A percentile compares a stretch with the other conserved stretches of the same genome.
Conservation (phyloP, 2,797 vertebrate species). For the Hybognathus amarus region DNA sequence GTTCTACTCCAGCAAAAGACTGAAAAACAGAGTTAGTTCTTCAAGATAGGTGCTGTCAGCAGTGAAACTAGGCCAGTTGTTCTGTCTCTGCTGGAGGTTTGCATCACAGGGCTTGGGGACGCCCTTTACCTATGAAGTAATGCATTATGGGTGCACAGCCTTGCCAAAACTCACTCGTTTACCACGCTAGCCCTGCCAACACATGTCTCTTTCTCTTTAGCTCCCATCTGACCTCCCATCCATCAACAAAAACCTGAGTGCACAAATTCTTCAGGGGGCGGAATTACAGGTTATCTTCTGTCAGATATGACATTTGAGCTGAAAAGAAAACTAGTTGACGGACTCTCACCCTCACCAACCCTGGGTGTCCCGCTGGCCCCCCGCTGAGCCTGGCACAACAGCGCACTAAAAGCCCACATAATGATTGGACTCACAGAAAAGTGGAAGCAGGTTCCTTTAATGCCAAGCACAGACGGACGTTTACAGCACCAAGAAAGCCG, state of each 20-base stretch:
- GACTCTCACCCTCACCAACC: conserved; percentile 10
- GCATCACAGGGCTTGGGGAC: conserved; percentile 16
- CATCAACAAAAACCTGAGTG: conserved; percentile 46
- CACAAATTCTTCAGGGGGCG: conserved; percentile 41
- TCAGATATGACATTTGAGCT: conserved; percentile 54
- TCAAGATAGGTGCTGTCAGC: conserved; percentile 16
- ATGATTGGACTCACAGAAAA: conserved; percentile 6
- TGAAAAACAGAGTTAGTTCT: conserved; percentile 6
- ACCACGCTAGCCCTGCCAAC: conserved; percentile 25
- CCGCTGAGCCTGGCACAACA: conserved; percentile 13
- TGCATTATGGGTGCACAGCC: conserved; percentile 25
- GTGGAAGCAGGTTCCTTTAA: conserved; percentile 2
- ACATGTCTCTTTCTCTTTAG: conserved; percentile 44
- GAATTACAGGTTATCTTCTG: conserved; percentile 43
- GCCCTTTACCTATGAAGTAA: conserved; percentile 10
- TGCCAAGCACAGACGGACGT: conserved; percentile 15
- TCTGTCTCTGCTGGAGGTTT: conserved; percentile 21
- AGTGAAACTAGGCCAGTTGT: conserved; percentile 10
- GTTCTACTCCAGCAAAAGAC: neutral
- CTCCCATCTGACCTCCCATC: conserved; percentile 50
- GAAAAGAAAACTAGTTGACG: conserved; percentile 23
- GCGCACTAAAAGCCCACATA: neutral
- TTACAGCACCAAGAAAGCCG: conserved; percentile 20
- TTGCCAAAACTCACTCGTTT: conserved; percentile 35
- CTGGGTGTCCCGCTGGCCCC: conserved; percentile 5